Conservation (phyloP, 2,888 invertebrate species). For the Ectobius pallidus region DNA sequence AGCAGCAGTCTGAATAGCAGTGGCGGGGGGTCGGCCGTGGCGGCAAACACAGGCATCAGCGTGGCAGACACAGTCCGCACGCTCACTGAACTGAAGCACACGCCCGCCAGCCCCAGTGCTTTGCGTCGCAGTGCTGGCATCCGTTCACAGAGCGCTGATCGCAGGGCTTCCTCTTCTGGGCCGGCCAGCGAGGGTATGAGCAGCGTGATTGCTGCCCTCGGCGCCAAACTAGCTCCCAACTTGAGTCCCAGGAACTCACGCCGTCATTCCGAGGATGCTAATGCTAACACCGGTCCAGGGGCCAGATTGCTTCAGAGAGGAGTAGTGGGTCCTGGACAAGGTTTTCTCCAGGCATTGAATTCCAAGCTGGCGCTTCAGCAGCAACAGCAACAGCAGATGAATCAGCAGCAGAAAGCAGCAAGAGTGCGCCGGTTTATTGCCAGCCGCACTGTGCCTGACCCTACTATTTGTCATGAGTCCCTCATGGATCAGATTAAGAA, state of each 20-base stretch:
- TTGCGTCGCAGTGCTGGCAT: slow-evolving; percentile 44
- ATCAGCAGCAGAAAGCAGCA: slow-evolving; percentile 60
- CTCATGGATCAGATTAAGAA: slow-evolving; percentile 94
- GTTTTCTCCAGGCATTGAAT: slow-evolving; percentile 81
- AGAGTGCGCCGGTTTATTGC: slow-evolving; percentile 73
- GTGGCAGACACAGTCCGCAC: slow-evolving; percentile 89
- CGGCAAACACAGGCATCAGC: slow-evolving; percentile 58
- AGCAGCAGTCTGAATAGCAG: slow-evolving; percentile 39
- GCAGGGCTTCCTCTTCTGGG: slow-evolving; percentile 55
- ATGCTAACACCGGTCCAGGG: slow-evolving; percentile 38
- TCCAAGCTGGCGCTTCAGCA: slow-evolving; percentile 70
- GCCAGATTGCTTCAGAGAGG: slow-evolving; percentile 28
- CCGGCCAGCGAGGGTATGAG: slow-evolving; percentile 12
- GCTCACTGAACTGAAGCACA: slow-evolving; percentile 82
- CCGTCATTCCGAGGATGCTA: slow-evolving; percentile 57
- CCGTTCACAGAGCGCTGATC: slow-evolving; percentile 66
- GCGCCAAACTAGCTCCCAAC: slow-evolving; percentile 70
- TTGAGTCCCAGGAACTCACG: slow-evolving; percentile 63
- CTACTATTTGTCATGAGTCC: slow-evolving; percentile 80
- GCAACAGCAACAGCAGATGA: slow-evolving; percentile 51
- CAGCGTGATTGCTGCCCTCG: slow-evolving; percentile 71
- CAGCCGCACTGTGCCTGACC: slow-evolving; percentile 66
- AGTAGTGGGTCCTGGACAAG: slow-evolving; percentile 52
- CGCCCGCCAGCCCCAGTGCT: slow-evolving; percentile 81
- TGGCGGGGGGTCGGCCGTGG: slow-evolving; percentile 12